Percentiles rank a stretch among this genome's conserved stretches.
phyloP scores from a whole-genome alignment of 2,888 invertebrate genomes.

The Lasioglossum leucozonium region DNA sequence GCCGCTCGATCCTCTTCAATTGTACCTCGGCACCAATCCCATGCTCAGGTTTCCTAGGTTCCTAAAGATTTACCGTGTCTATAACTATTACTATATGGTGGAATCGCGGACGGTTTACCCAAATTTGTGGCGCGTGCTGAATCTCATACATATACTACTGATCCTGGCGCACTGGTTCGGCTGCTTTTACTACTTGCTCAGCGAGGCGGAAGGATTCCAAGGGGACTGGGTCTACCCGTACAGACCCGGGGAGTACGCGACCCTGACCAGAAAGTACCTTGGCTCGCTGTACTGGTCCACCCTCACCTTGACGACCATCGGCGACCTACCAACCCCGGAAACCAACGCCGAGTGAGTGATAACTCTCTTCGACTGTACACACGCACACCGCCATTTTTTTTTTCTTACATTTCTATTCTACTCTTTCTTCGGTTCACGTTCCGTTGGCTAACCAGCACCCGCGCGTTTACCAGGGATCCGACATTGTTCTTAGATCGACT shows the following conservation, averaged over 20 bases:
- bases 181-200: slow-evolving; percentile 97
- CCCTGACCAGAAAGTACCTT: slow-evolving; percentile 95
- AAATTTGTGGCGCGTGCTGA: slow-evolving; percentile 97
- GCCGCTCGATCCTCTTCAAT: slow-evolving; percentile 94
- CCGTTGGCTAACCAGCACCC: background rate
- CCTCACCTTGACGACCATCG: slow-evolving; percentile 97
- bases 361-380: slow-evolving; percentile 55
- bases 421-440: background rate
- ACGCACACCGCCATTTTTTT: slow-evolving; percentile 11
- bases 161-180: slow-evolving; percentile 99
- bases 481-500: background rate
- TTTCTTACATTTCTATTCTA: background rate
- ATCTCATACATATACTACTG: slow-evolving; percentile 96
- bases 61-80: slow-evolving; percentile 95
- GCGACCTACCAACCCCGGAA: slow-evolving; percentile 97
- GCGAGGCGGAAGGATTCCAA: slow-evolving; percentile 95
- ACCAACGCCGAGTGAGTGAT: slow-evolving; percentile 97
- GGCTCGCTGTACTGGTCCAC: slow-evolving; percentile 99
- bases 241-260: slow-evolving; percentile 94
- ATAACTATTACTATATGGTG: slow-evolving; percentile 97
- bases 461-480: slow-evolving; percentile 7
- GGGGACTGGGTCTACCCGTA: slow-evolving; percentile 96
- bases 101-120: slow-evolving; percentile 98
- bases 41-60: slow-evolving; percentile 95
- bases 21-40: slow-evolving; percentile 93